Percentiles rank a stretch among this genome's conserved stretches.
Conservation (phyloP, 2,888 invertebrate genomes). For the Temnothorax rugatulus region DNA sequence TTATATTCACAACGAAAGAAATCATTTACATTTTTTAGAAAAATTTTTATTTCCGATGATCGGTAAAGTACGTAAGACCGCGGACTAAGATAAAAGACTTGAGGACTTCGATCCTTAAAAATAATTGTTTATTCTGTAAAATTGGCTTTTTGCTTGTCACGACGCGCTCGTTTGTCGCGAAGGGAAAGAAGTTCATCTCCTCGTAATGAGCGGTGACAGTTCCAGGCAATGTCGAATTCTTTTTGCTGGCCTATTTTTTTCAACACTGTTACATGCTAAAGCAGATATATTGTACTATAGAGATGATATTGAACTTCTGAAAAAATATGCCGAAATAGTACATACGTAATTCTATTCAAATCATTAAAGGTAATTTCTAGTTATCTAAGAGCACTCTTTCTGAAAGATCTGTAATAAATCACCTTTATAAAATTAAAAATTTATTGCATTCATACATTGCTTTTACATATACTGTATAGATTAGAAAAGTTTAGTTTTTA, state of each 20-base stretch:
- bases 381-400: too few relatives aligned
- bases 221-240: slow-evolving; percentile 21
- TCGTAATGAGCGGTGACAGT: slow-evolving; percentile 19
- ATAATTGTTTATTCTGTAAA: slow-evolving; percentile 24
- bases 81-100: not conserved
- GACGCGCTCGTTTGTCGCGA: slow-evolving; percentile 8
- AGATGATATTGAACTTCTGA: not conserved
- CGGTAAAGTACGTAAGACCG: not conserved
- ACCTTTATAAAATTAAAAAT: not conserved
- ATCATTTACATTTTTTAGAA: not conserved
- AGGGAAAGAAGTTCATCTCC: not conserved
- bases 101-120: slow-evolving; percentile 16
- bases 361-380: not conserved
- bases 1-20: not conserved
- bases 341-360: not conserved
- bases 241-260: slow-evolving; percentile 9
- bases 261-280: not conserved
- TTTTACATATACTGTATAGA: not conserved
- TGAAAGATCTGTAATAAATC: not conserved
- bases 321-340: not conserved
- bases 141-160: slow-evolving; percentile 21
- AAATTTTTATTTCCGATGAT: not conserved
- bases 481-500: not conserved
- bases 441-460: not conserved
- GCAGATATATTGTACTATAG: not conserved